Base-by-base conservation (phyloP, 2,888 invertebrate species). In the Agrilus biguttatus region DNA sequence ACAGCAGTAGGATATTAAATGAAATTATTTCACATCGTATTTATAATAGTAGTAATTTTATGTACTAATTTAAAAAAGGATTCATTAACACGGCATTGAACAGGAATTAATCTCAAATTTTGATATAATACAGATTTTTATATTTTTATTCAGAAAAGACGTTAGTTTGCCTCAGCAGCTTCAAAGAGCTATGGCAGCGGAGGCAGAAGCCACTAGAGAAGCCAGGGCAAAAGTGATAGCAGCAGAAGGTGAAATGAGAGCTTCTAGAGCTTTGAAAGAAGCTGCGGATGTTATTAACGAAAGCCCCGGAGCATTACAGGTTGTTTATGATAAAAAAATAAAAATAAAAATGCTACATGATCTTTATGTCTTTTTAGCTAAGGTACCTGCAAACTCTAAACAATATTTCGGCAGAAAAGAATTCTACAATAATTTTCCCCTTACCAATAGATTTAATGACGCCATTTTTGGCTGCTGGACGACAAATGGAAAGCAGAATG, bases 401-500 rank as follows among this genome's bases (percentile, higher is more conserved):
- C 68, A 83, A 85, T 43, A 91, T 93, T 63, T 88, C 92, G 1
- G 86, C 89, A 0, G 92, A 95, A 68, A 92, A 91, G 69, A 92
- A 92, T 65, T 92, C 91, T 0, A 93, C 92, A 0, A 92, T 95
- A 53, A 83, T 93, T 45, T 93, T 95, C 61, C 93, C 93, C 1
- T 69, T 93, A 52, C 93, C 93, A 0, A 78, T 93, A 68, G 92
- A 93, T 58, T 64, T 86, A 40, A 58, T 84, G 19, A 59, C 63
- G 19, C 64, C 69, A 12, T 78, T 80, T 58, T 55, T 77, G 34
- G 10, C 28, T 28, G 28, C 28, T 28, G 28, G 28, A 10, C 28
- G 28, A 28, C 28, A 28, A 28, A 28, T 28, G 28, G 28, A 28
- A 28, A 28, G 28, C 28, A 28, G 28, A 28, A 28, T 28, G 10